These are phyloP conservation scores for Larimichthys crocea DNA, from an alignment of 2,113 vertebrate species.

Conservation along the genomic window DNA sequence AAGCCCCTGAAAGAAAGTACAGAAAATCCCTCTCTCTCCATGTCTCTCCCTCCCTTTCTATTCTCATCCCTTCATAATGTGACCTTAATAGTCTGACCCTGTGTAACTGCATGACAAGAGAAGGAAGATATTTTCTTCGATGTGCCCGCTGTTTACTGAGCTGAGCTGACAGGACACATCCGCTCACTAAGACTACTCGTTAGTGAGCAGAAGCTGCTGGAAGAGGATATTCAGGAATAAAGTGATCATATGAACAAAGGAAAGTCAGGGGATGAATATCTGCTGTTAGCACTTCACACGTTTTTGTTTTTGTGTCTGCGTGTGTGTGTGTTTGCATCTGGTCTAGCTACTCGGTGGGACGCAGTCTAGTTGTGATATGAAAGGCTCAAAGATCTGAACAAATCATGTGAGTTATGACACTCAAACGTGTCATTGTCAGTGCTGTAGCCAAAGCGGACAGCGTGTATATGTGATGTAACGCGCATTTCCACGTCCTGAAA, in stretches of 20 bases:
- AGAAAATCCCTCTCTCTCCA: conserved; percentile 50
- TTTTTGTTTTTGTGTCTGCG: conserved; percentile 10
- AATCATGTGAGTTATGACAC: conserved; percentile 19
- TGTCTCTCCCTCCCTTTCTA: conserved; percentile 19
- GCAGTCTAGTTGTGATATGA: not conserved
- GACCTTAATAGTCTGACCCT: conserved; percentile 70
- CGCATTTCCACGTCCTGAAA: not conserved
- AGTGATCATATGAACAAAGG: conserved; percentile 19
- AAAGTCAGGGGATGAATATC: conserved; percentile 17
- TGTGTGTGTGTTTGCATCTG: not conserved
- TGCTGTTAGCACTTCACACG: not conserved
- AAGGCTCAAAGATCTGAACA: conserved; percentile 30
- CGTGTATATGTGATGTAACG: not conserved
- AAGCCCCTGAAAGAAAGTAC: conserved; percentile 61
- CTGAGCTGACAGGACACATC: conserved; percentile 45
- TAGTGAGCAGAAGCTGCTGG: conserved; percentile 10
- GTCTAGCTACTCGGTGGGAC: conserved; percentile 12
- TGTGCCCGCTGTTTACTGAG: conserved; percentile 32
- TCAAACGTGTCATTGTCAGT: conserved; percentile 25
- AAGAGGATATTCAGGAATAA: conserved; percentile 11
- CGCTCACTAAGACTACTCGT: conserved; percentile 27
- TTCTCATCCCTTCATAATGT: conserved; percentile 58
- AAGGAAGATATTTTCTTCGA: conserved; percentile 41
- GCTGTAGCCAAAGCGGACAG: not conserved
- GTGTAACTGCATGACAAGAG: conserved; percentile 55